Conservation (phyloP, 2,888 invertebrate genomes). For the Camptogramma bilineatum region DNA sequence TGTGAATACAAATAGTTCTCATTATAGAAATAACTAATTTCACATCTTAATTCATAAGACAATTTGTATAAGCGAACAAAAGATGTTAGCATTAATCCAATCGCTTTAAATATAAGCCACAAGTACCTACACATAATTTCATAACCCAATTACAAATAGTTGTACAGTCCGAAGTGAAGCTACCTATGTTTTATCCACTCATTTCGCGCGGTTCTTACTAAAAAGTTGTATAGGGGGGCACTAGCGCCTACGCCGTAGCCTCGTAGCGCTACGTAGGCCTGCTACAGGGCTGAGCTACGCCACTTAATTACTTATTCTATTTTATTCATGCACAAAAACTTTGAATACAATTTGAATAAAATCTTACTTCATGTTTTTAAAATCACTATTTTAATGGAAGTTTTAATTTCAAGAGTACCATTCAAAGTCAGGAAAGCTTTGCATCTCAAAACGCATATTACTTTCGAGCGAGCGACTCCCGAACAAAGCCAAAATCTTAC, state of each 20-base stretch:
- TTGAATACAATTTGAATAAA: conserved; percentile 9
- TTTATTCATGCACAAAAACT: conserved; percentile 27
- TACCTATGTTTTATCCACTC: conserved; percentile 83
- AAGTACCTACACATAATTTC: background rate
- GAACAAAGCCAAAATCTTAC: conserved; percentile 49
- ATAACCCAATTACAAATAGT: conserved; percentile 14
- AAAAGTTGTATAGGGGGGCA: conserved; percentile 79
- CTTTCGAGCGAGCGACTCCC: conserved; percentile 18
- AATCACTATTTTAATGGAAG: conserved; percentile 7
- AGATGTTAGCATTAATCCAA: too few species aligned
- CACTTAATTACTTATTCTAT: conserved; percentile 29
- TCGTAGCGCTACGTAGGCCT: conserved; percentile 62
- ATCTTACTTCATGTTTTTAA: background rate
- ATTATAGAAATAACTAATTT: too few species aligned
- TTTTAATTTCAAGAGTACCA: conserved; percentile 18
- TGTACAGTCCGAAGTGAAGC: conserved; percentile 68
- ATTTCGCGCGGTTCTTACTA: conserved; percentile 84
- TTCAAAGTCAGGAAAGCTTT: conserved; percentile 24
- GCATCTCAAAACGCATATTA: conserved; percentile 19
- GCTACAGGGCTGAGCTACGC: conserved; percentile 58
- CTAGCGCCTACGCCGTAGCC: conserved; percentile 68
- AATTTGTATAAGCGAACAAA: too few species aligned
- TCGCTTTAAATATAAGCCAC: too few species aligned
- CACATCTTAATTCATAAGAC: too few species aligned
- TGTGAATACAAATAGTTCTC: too few species aligned